phyloP scores from a whole-genome alignment of 2,797 vertebrate species.

The Glossophaga mutica region DNA sequence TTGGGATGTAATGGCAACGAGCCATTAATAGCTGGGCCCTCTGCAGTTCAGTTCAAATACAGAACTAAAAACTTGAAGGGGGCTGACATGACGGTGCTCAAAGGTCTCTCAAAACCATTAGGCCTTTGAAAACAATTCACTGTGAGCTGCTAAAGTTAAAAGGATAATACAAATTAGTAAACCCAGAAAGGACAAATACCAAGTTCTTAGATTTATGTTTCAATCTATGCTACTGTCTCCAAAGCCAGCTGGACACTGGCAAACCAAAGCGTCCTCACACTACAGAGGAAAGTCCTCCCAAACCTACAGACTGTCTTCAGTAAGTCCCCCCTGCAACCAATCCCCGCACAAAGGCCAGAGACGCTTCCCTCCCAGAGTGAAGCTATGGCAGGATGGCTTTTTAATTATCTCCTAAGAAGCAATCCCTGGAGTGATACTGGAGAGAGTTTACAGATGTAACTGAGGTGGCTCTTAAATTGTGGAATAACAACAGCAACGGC shows the following conservation, averaged over 20 bases:
- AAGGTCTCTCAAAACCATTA: conserved; percentile 5
- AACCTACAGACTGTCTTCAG: neutral
- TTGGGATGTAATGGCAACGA: neutral
- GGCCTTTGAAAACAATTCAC: conserved; percentile 23
- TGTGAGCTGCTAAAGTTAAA: neutral
- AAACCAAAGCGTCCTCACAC: neutral
- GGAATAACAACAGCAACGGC: neutral
- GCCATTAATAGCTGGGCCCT: neutral
- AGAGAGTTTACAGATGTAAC: neutral
- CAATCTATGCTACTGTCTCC: neutral
- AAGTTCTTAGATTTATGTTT: conserved; percentile 20
- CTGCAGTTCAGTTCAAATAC: neutral
- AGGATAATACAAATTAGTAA: neutral
- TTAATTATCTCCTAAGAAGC: neutral
- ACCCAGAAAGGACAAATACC: neutral
- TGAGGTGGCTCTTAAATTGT: neutral
- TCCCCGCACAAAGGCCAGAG: neutral
- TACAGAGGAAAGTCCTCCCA: neutral
- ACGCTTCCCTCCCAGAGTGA: neutral
- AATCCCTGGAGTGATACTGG: neutral
- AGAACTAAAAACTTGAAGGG: conserved; percentile 12
- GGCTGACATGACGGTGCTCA: neutral
- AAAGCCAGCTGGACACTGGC: neutral
- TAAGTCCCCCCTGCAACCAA: neutral
- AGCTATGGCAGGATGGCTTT: neutral